A percentile compares a stretch with the other conserved stretches of the same genome.
phyloP scores from a whole-genome alignment of 2,888 invertebrate species.

The Hermaeophaga mercurialis region DNA sequence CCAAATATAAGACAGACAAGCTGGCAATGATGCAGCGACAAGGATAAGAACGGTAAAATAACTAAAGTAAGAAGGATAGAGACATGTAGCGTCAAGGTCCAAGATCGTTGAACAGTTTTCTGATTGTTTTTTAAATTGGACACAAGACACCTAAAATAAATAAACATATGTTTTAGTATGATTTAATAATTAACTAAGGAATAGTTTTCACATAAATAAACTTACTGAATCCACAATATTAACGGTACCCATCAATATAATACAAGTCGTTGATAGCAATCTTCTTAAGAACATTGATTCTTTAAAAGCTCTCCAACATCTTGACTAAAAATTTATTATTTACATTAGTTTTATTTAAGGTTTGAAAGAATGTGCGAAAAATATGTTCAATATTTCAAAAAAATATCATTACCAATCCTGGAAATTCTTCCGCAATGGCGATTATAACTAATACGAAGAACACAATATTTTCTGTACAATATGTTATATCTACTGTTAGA shows the following conservation, averaged over 20 bases:
- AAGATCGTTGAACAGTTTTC: conserved; percentile 50
- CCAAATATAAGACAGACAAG: conserved; percentile 72
- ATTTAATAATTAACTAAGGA: neutral
- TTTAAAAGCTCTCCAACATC: conserved; percentile 63
- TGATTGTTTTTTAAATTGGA: conserved; percentile 41
- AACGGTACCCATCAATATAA: conserved; percentile 62
- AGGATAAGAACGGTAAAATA: conserved; percentile 72
- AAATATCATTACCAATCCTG: conserved; percentile 40
- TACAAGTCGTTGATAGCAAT: conserved; percentile 63
- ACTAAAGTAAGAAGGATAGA: conserved; percentile 76
- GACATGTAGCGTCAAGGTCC: conserved; percentile 59
- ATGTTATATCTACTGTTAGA: conserved; percentile 44
- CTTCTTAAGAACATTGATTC: conserved; percentile 63
- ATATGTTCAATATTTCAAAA: neutral
- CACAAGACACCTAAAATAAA: conserved; percentile 48
- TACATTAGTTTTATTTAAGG: no score
- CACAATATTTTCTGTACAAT: conserved; percentile 44
- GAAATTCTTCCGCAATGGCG: conserved; percentile 46
- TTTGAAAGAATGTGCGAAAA: no score
- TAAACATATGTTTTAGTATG: neutral
- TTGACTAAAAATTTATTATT: conserved; percentile 54
- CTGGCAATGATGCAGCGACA: conserved; percentile 72
- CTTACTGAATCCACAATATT: conserved; percentile 69
- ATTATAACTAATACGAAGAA: conserved; percentile 44
- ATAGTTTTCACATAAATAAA: conserved; percentile 12